phyloP scores from a whole-genome alignment of 1,140 invertebrate genomes.

The Papilio aristodemus region DNA sequence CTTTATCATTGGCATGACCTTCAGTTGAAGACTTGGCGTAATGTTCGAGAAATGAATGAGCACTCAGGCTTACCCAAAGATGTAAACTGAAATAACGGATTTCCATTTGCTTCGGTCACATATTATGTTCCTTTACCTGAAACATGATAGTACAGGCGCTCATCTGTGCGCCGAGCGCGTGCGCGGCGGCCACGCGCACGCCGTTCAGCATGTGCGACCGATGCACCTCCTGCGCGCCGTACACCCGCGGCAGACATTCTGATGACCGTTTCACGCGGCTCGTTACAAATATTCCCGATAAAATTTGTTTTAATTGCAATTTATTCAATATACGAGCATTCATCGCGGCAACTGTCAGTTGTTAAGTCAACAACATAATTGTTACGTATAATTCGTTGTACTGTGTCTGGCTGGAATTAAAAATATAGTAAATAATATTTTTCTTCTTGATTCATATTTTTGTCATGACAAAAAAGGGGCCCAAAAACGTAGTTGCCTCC shows the following conservation, averaged over 20 bases:
- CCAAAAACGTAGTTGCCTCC: too few species aligned
- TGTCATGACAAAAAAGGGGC: too few species aligned
- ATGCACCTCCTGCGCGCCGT: slow-evolving; percentile 55
- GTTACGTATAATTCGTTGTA: neutral
- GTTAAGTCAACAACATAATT: neutral
- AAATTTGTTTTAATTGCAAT: neutral
- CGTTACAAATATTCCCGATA: neutral
- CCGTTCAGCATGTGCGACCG: slow-evolving; percentile 56
- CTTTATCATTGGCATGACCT: too few species aligned
- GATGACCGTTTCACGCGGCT: neutral
- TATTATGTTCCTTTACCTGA: too few species aligned
- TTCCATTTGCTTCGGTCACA: too few species aligned
- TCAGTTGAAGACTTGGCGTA: too few species aligned
- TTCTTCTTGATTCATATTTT: too few species aligned
- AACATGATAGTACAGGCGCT: slow-evolving; percentile 65
- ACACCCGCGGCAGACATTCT: slow-evolving; percentile 38
- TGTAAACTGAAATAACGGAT: too few species aligned
- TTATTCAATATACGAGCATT: neutral
- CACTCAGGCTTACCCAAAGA: too few species aligned
- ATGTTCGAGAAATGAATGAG: too few species aligned
- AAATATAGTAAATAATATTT: too few species aligned
- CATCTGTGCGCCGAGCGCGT: slow-evolving; percentile 48
- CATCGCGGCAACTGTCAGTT: neutral
- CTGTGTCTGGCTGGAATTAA: neutral
- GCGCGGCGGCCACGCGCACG: slow-evolving; percentile 51